Evolutionary conservation across 2,888 invertebrate species (phyloP).

Genomic region (Scaeva pyrastri): DNA sequence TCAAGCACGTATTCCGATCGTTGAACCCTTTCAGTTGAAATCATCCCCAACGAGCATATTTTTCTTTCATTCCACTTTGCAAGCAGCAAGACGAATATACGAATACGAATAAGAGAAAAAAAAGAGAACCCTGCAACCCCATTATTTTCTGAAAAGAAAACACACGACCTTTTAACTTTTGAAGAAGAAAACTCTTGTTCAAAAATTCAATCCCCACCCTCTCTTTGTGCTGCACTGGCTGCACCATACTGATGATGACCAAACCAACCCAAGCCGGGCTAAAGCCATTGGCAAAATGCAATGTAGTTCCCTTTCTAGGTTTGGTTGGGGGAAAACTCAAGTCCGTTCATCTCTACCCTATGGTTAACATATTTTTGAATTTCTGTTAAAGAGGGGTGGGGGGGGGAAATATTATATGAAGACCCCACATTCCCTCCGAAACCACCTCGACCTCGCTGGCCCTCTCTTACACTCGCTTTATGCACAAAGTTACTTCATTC

Average conservation of each 20-base stretch:
- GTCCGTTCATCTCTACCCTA: slow-evolving; percentile 44
- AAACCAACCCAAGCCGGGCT: too few species aligned
- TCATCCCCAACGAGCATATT: slow-evolving; percentile 28
- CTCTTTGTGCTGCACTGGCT: slow-evolving; percentile 2
- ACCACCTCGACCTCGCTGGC: neutral
- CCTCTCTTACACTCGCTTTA: slow-evolving; percentile 36
- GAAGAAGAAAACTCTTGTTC: slow-evolving; percentile 30
- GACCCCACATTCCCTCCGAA: neutral
- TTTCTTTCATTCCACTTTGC: slow-evolving; percentile 35
- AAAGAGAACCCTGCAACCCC: slow-evolving; percentile 7
- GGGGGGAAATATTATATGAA: neutral
- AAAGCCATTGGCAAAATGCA: slow-evolving; percentile 48
- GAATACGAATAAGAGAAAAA: neutral
- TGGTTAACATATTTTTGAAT: slow-evolving; percentile 49
- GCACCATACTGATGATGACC: too few species aligned
- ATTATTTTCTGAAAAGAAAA: slow-evolving; percentile 31
- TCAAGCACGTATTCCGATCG: slow-evolving; percentile 31
- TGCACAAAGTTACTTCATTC: slow-evolving; percentile 66
- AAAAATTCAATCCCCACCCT: slow-evolving; percentile 28
- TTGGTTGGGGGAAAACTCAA: slow-evolving; percentile 7
- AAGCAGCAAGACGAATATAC: neutral
- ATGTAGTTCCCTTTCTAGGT: neutral
- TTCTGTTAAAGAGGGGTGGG: neutral
- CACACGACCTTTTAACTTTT: slow-evolving; percentile 51
- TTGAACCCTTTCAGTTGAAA: slow-evolving; percentile 35